Percentiles rank a stretch among this genome's conserved stretches.
These are phyloP conservation scores for Pterostichus niger DNA, from an alignment of 2,888 invertebrate genomes.

Conservation along the genomic window DNA sequence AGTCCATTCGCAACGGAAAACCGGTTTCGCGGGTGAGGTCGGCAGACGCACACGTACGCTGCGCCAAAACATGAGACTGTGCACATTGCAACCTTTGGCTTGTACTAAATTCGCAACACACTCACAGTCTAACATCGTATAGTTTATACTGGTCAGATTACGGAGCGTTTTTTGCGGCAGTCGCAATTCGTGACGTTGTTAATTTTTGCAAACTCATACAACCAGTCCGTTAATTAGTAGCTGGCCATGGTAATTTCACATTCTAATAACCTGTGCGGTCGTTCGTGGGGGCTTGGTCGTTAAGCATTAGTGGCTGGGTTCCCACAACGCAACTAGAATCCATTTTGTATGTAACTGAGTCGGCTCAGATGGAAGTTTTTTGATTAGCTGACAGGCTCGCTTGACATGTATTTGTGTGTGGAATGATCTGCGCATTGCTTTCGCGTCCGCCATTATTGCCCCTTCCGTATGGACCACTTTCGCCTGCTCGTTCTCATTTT, in stretches of 20 bases:
- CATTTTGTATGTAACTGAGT: conserved; percentile 72
- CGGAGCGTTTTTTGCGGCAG: conserved; percentile 28
- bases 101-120: not conserved
- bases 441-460: conserved; percentile 52
- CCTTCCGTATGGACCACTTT: conserved; percentile 37
- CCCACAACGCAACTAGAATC: conserved; percentile 70
- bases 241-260: conserved; percentile 51
- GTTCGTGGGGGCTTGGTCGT: conserved; percentile 52
- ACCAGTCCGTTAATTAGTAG: conserved; percentile 42
- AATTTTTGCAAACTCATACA: conserved; percentile 52
- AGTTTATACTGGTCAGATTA: not conserved
- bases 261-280: conserved; percentile 54
- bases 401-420: conserved; percentile 62
- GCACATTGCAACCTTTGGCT: not conserved
- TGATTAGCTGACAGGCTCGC: conserved; percentile 72
- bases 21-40: conserved; percentile 58
- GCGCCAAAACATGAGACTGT: conserved; percentile 3
- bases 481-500: conserved; percentile 22
- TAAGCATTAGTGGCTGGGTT: conserved; percentile 16
- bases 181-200: conserved; percentile 16
- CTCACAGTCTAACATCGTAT: conserved; percentile 24
- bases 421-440: conserved; percentile 55
- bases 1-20: conserved; percentile 62
- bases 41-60: conserved; percentile 10
- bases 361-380: conserved; percentile 69